phyloP scores from a whole-genome alignment of 2,888 invertebrate genomes.

The Scaptodrosophila latifasciaeformis region DNA sequence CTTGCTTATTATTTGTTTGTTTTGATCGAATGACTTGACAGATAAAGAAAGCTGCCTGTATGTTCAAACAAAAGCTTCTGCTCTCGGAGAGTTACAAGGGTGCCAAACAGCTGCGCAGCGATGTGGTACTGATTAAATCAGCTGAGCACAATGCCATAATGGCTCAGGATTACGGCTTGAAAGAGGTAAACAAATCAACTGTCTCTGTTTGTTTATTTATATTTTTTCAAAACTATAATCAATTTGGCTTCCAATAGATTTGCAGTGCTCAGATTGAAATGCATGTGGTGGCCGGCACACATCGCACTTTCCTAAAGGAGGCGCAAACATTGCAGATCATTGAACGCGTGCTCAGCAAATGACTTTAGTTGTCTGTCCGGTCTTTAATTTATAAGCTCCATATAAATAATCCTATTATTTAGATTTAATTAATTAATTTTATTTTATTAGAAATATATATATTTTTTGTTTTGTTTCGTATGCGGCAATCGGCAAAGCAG shows the following conservation, averaged over 20 bases:
- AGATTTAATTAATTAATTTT: neutral
- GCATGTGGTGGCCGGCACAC: conserved; percentile 85
- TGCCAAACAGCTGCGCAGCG: conserved; percentile 79
- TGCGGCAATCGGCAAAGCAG: no score
- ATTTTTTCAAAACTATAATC: no score
- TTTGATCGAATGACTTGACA: no score
- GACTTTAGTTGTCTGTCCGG: conserved; percentile 16
- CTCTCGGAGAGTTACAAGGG: conserved; percentile 87
- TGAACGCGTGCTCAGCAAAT: conserved; percentile 72
- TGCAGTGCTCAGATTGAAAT: conserved; percentile 80
- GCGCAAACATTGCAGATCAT: conserved; percentile 82
- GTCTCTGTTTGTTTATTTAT: neutral
- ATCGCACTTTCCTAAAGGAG: conserved; percentile 90
- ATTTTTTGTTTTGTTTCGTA: no score
- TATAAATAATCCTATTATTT: neutral
- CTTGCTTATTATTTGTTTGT: conserved; percentile 47
- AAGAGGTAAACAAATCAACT: conserved; percentile 79
- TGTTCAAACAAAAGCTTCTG: conserved; percentile 88
- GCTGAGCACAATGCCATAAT: conserved; percentile 89
- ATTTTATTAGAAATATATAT: neutral
- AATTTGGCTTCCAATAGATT: conserved; percentile 79
- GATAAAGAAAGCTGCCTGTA: conserved; percentile 82
- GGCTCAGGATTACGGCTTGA: conserved; percentile 91
- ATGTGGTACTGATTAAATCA: conserved; percentile 89
- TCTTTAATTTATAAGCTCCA: neutral